Base-by-base conservation (phyloP, 2,888 invertebrate genomes). In the Marronus borbonicus region DNA sequence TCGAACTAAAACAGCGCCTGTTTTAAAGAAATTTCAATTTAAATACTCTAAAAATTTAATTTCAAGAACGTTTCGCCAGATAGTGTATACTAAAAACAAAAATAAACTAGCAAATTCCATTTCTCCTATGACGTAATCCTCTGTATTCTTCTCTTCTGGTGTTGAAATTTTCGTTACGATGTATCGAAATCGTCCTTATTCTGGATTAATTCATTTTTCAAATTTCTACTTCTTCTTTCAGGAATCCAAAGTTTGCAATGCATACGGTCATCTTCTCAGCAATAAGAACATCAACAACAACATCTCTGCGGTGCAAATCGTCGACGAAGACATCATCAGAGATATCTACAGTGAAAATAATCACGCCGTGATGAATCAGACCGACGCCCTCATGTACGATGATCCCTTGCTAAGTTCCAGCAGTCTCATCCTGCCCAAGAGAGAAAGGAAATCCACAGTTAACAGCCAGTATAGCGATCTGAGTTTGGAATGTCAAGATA, bases 311-410 rank as follows among this genome's bases (percentile, higher is more conserved):
- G 70, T 74, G 14, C 60, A 74, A 60, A 44, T 74, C 20, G 17
- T 49, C 12, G 55, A 68, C 55, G 76, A 81, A n/a, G 76, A 81
- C 50, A 49, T 58, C 24, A 74, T 74, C 14, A 69, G 78, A 28
- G 76, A 66, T 8, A 80, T 81, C 17, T 49, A 44, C 58, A 49
- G 39, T 24, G 62, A 50, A 64, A 80, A 85, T 28, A 90, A 90
- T 81, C 90, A 90, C 76, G 82, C 90, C 39, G 88, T 90, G 3
- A 78, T 90, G 12, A 87, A 88, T 0, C 89, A 90, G 80, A 86
- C 86, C 60, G 90, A 90, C 39, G 88, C 88, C 0, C 81, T 88
- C 1, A 80, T 87, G n/a, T 84, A 85, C 72, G 86, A 87, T 60
- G 88, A 88, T 80, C 87, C 87, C 3, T 78, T 87, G 49, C 80